Conservation (phyloP, 1,140 invertebrate genomes). For the Caligus rogercresseyi region DNA sequence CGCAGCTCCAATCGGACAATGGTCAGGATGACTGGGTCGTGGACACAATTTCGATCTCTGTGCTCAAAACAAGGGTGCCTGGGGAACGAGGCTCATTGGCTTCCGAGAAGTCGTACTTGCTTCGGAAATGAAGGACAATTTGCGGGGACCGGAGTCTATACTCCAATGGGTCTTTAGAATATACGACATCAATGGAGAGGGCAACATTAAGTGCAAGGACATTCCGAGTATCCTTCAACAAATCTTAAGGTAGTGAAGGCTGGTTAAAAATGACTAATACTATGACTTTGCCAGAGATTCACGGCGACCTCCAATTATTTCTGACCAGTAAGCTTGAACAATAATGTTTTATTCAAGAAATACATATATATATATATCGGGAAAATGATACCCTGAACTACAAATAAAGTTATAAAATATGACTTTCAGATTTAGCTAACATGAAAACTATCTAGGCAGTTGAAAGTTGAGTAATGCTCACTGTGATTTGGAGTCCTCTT, state of each 20-base stretch:
- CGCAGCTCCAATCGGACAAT: background rate
- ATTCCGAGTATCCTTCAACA: background rate
- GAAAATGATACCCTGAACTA: too few species aligned
- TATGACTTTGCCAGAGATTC: too few species aligned
- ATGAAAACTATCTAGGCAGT: too few species aligned
- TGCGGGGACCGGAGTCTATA: background rate
- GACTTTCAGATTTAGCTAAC: too few species aligned
- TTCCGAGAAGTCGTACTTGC: conserved; percentile 11
- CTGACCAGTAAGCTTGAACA: too few species aligned
- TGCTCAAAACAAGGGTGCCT: background rate
- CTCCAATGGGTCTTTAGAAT: conserved; percentile 11
- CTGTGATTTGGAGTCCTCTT: too few species aligned
- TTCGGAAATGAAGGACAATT: background rate
- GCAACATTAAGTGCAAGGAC: conserved; percentile 5
- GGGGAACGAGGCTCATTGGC: conserved; percentile 6
- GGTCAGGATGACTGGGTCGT: background rate
- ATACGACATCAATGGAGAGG: background rate
- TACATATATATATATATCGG: too few species aligned
- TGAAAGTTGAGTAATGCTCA: too few species aligned
- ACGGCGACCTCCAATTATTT: too few species aligned
- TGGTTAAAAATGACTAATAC: too few species aligned
- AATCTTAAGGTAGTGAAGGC: background rate
- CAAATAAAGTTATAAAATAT: too few species aligned
- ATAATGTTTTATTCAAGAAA: too few species aligned
- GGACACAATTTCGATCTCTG: background rate